Base-by-base conservation (phyloP, 2,113 vertebrate species). In the Hepsetus odoe region DNA sequence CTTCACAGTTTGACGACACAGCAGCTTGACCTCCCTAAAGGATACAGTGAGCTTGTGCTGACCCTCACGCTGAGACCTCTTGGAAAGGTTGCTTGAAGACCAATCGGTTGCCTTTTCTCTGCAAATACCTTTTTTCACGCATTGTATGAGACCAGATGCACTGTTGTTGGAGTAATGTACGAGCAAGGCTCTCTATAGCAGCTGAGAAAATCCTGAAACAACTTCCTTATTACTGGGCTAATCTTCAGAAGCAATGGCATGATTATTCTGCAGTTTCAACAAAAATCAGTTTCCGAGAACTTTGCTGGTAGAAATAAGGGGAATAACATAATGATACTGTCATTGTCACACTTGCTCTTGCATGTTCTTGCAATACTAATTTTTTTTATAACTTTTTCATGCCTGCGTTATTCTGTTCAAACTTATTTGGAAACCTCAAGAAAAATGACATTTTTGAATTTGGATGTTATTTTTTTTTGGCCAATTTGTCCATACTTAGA, bases 1-100 rank as follows among this genome's bases (percentile, higher is more conserved):
- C 77, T 80, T 82, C 74, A 79, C 78, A 82, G 74, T 80, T 76
- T 68, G 77, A 80, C 49, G 46, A 77, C 65, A 49, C 53, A 75
- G 67, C 53, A 79, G 65, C 68, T 74, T 82, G 76, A 76, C 76
- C 74, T 72, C 55, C 55, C 71, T 58, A 72, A 80, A 80, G 61
- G 73, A 82, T 76, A 67, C 32, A 42, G 56, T n/a, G 53, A 35
- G 68, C 73, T 82, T 35, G 59, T 40, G 33, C 66, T 72, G 80
- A 82, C 75, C 80, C 80, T 74, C 38, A 67, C 14, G 44, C 56
- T 73, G 42, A 69, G 46, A 28, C 35, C 77, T 73, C 76, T 76
- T 73, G 70, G 66, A 83, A 79, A 65, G 51, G 32, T 69, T 81
- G 64, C 82, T 74, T n/a, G 44, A 82, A 76, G 74, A 55, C 53